Percentiles rank a stretch among this genome's conserved stretches.
Conservation (phyloP, 2,797 vertebrate genomes). For the Pitangus sulphuratus region DNA sequence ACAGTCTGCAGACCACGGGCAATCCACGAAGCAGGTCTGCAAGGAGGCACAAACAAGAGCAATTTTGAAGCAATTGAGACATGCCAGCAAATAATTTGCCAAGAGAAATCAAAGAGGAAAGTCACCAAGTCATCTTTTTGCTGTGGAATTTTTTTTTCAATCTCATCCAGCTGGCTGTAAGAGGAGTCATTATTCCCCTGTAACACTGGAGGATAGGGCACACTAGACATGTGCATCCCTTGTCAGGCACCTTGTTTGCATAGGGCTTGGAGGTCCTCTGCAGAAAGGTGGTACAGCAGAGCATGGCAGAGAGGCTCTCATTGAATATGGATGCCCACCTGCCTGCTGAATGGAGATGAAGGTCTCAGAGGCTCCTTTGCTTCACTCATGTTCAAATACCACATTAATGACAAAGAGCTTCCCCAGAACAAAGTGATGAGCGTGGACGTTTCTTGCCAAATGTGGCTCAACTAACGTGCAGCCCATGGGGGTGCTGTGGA, state of each 20-base stretch:
- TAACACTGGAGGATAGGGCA: background rate
- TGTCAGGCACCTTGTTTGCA: background rate
- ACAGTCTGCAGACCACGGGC: background rate
- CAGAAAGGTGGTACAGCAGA: slow-evolving; percentile 25
- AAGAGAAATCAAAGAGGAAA: slow-evolving; percentile 9
- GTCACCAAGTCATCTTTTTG: background rate
- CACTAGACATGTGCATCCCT: background rate
- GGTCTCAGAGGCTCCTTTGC: background rate
- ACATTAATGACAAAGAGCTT: background rate
- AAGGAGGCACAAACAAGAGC: background rate
- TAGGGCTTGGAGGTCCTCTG: background rate
- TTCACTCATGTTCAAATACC: background rate
- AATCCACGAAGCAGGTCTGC: background rate
- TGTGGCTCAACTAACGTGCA: accelerated
- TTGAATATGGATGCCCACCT: slow-evolving; percentile 71
- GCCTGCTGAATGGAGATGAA: slow-evolving; percentile 29
- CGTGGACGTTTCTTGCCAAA: accelerated
- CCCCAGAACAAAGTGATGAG: background rate
- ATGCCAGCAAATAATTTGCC: background rate
- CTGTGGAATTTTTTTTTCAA: background rate
- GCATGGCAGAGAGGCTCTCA: background rate
- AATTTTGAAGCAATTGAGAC: background rate
- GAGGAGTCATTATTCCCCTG: background rate
- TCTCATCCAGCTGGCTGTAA: background rate
- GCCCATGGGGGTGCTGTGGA: background rate